Base-by-base conservation (phyloP, 2,113 vertebrate genomes). In the Ceuthmochares aereus region DNA sequence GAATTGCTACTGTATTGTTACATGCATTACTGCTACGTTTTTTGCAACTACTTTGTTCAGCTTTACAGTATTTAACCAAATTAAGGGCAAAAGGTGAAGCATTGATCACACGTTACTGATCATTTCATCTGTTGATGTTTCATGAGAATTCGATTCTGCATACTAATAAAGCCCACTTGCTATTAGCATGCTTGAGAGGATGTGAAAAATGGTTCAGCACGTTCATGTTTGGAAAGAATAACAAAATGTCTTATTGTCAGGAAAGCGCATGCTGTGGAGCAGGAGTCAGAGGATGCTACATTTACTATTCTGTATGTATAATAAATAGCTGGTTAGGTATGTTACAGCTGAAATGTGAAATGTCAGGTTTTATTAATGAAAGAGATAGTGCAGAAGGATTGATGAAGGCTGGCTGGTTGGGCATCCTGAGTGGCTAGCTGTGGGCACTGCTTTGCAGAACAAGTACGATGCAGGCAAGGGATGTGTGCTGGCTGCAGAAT, bases 41-140 rank as follows among this genome's bases (percentile, higher is more conserved):
- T 88, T 87, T 90, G 23, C 21, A 11, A 23, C 22, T 49, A 49
- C 67, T 96, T 89, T 87, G 43, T 84, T 93, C 81, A 97, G 97
- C 97, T 97, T 58, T 96, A 83, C 55, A 93, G 96, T 96, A 97
- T 87, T 96, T 97, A 98, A 99, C 98, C 97, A 98, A 97, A 98
- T 97, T 98, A 97, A 98, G 52, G 97, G 88, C 95, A 96, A 98
- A 97, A 97, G 98, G 96, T 97, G 73, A 96, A 97, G 85, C 91
- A 98, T 96, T 98, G 97, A 98, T 98, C 97, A 97, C 95, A 97
- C 59, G 96, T 97, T 98, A 83, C 95, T 95, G 97, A 97, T 97
- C 93, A 89, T 75, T 96, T 77, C 86, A 97, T 94, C 94, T 97
- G 84, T 93, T 88, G 90, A 62, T 76, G 75, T 95, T 98, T 95